A percentile compares a stretch with the other conserved stretches of the same genome.
phyloP scores from a whole-genome alignment of 2,113 vertebrate genomes.

The Prietella phreatophila region DNA sequence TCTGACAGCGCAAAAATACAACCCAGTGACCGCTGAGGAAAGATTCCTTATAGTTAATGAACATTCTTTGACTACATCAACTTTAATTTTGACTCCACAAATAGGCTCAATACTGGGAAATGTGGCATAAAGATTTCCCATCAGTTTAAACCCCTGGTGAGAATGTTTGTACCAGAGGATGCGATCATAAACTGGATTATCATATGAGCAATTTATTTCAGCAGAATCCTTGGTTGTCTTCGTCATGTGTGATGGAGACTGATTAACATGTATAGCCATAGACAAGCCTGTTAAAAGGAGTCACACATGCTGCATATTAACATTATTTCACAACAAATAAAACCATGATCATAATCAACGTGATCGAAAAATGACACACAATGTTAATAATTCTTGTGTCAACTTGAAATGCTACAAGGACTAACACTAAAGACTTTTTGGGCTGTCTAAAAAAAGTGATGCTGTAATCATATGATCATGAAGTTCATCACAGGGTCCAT shows the following conservation, averaged over 20 bases:
- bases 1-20: background rate
- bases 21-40: background rate
- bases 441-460: too few species aligned
- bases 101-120: background rate
- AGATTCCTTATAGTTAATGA: background rate
- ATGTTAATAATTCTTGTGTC: background rate
- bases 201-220: background rate
- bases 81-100: background rate
- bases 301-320: background rate
- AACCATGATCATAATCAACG: background rate
- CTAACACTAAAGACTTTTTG: too few species aligned
- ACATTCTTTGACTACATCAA: background rate
- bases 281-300: background rate
- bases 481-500: background rate
- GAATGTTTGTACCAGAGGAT: constrained; percentile 2
- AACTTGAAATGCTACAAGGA: background rate
- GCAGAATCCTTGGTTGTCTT: background rate
- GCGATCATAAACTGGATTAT: background rate
- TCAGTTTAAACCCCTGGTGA: background rate
- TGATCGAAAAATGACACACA: background rate
- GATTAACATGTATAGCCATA: background rate
- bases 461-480: background rate
- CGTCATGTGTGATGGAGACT: background rate
- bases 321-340: background rate
- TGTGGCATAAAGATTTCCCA: background rate